These are phyloP conservation scores for Leptogaster cylindrica DNA, from an alignment of 2,888 invertebrate species.

Conservation along the genomic window DNA sequence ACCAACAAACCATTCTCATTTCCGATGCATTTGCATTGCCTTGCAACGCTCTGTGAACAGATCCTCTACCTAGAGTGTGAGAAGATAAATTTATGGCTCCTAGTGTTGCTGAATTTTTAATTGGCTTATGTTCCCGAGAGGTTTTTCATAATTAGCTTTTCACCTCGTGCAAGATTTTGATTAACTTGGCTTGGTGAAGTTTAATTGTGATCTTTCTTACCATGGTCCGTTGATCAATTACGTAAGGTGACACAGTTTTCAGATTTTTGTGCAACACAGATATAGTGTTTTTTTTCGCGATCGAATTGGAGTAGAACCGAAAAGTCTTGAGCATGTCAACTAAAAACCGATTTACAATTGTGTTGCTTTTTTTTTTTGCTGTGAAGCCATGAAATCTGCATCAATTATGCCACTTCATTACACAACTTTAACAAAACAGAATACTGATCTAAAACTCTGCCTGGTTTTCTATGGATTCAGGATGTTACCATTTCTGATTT, in stretches of 20 bases:
- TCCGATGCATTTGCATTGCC: conserved; percentile 38
- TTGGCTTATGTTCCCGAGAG: conserved; percentile 35
- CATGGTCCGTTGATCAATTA: conserved; percentile 40
- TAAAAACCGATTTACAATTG: background rate
- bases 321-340: conserved; percentile 9
- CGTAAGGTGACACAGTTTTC: conserved; percentile 41
- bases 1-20: conserved; percentile 11
- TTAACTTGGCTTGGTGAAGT: conserved; percentile 34
- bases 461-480: no score
- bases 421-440: no score
- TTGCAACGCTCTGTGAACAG: conserved; percentile 22
- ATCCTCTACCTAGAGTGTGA: conserved; percentile 33
- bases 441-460: no score
- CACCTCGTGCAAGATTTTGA: conserved; percentile 40
- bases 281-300: conserved; percentile 26
- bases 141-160: conserved; percentile 40
- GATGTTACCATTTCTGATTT: no score
- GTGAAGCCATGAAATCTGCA: no score
- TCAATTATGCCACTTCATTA: no score
- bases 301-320: conserved; percentile 38
- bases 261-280: conserved; percentile 20
- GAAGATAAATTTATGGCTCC: conserved; percentile 36
- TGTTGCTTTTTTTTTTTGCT: background rate
- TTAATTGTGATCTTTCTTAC: conserved; percentile 37
- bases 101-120: conserved; percentile 37